Evolutionary conservation across 2,888 invertebrate species (phyloP), one percentile per base, ranked within the genome.

Genomic region (Macrophya annulata): DNA sequence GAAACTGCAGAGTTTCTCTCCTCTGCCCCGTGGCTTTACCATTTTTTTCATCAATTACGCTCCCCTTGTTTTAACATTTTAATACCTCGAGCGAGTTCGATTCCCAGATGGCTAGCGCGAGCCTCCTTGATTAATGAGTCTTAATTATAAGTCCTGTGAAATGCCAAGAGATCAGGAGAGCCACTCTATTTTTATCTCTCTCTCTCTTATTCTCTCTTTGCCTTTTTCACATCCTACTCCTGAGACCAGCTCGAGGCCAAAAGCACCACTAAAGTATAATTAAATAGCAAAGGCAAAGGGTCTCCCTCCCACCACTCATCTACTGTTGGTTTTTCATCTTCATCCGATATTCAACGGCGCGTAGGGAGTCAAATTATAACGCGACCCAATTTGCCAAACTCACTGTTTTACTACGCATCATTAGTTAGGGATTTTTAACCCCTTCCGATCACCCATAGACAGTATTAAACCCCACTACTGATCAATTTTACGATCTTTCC

Each of bases 1-100:
- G 77, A 15, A 79, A 55, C 59, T 25, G 37, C 43, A 51, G 37
- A 40, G n/a, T 76, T 72, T 62, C 62, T 62, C 62, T 62, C 48
- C 45, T 81, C 43, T 81, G 40, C 59, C 81, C 62, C 62, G 81
- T 81, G 40, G 48, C 51, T 74, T 85, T 62, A 37, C 82, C 81
- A 77, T 79, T 85, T 72, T 84, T 85, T 84, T 84, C 84, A 71
- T 85, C 59, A 84, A 84, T 85, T 85, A 76, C 84, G 87, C 83
- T 74, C 74, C 86, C 77, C 84, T 79, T 85, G 81, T 82, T 82
- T 79, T 65, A 85, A 71, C 85, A 85, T 85, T 81, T 85, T 85
- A 85, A 81, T 85, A 85, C 71, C 84, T 74, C 72, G 59, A 77
- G 79, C 85, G 77, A 77, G 76, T 85, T 85, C 81, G 81, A 85